Conservation (phyloP, 2,797 vertebrate genomes). For the Ptychadena robeensis region DNA sequence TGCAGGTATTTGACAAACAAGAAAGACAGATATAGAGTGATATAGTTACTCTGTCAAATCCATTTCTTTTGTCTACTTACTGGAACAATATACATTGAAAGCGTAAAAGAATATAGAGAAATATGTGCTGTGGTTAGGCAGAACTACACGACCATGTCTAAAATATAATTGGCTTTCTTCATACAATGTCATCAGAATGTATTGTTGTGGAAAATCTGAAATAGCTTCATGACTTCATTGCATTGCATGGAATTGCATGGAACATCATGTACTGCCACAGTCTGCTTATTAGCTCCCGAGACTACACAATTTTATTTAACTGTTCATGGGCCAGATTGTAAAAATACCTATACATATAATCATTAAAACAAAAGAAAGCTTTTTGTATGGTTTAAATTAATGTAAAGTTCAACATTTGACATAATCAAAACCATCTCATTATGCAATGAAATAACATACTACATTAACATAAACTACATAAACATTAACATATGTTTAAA, state of each 20-base stretch:
- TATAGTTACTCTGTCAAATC: background rate
- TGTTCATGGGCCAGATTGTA: constrained; percentile 11
- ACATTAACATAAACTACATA: no score
- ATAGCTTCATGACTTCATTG: constrained; percentile 29
- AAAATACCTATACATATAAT: no score
- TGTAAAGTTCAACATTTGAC: background rate
- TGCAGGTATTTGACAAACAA: background rate
- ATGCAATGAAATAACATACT: no score
- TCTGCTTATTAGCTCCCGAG: constrained; percentile 5
- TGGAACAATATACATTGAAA: constrained; percentile 14
- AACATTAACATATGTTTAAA: no score
- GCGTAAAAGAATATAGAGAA: background rate
- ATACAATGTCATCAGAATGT: constrained; percentile 36
- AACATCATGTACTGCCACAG: background rate
- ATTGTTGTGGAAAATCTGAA: constrained; percentile 37
- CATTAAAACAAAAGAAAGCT: background rate
- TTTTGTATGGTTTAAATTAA: background rate
- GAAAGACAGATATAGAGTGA: background rate
- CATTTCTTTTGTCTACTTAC: constrained; percentile 11
- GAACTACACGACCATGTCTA: constrained; percentile 19
- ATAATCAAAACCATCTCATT: background rate
- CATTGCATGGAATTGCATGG: constrained; percentile 3
- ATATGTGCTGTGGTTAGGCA: background rate
- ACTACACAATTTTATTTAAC: constrained; percentile 20
- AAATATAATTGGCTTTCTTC: constrained; percentile 30